Evolutionary conservation across 2,888 invertebrate species (phyloP).

Genomic region (Caenorhabditis drosophilae): DNA sequence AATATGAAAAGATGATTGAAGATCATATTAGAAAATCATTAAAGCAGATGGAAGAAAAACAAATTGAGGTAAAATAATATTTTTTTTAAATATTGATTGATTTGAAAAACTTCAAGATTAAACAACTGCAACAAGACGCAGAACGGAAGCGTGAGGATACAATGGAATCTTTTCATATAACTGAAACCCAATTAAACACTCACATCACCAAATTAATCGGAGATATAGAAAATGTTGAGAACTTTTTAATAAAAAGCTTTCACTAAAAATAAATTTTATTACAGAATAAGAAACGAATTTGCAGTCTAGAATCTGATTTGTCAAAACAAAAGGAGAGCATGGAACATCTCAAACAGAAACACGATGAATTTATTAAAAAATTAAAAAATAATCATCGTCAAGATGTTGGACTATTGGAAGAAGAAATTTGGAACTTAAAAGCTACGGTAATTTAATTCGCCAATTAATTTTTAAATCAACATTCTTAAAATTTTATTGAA

Average conservation of each 20-base stretch:
- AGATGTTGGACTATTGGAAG: constrained; percentile 35
- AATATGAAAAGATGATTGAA: constrained; percentile 40
- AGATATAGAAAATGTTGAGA: constrained; percentile 18
- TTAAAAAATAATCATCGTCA: constrained; percentile 19
- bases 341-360: constrained; percentile 10
- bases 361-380: constrained; percentile 9
- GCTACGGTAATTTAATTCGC: constrained; percentile 27
- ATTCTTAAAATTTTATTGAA: too few relatives aligned
- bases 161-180: constrained; percentile 21
- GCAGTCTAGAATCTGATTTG: constrained; percentile 6
- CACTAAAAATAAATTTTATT: not conserved
- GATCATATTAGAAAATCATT: constrained; percentile 42
- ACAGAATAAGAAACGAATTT: constrained; percentile 15
- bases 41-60: constrained; percentile 32
- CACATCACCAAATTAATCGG: constrained; percentile 6
- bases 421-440: constrained; percentile 48
- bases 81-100: not conserved
- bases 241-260: not conserved
- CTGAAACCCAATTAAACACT: constrained; percentile 14
- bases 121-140: constrained; percentile 7
- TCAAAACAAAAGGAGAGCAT: constrained; percentile 11
- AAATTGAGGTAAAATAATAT: constrained; percentile 16
- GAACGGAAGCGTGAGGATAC: constrained; percentile 13
- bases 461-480: not conserved
- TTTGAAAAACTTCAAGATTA: constrained; percentile 13